Evolutionary conservation across 2,113 vertebrate genomes (phyloP).

Genomic region (Emydura subglobosa): DNA sequence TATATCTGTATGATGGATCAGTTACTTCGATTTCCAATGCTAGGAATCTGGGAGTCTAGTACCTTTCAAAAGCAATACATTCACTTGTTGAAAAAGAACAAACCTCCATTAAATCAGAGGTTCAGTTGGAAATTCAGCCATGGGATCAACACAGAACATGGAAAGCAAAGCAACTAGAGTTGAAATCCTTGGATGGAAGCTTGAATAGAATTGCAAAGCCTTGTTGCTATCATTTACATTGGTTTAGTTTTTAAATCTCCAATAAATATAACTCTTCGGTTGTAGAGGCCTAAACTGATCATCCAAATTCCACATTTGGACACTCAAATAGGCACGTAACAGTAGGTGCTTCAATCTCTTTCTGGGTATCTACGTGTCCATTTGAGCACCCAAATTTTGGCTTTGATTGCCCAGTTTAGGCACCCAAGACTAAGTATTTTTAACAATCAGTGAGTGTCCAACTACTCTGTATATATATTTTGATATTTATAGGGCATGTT

Average conservation of each 20-base stretch:
- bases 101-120: constrained; percentile 6
- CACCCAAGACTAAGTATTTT: neutral
- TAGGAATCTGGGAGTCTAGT: constrained; percentile 66
- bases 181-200: constrained; percentile 20
- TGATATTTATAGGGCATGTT: neutral
- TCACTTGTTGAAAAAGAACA: constrained; percentile 42
- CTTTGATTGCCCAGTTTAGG: neutral
- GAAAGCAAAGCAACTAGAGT: constrained; percentile 26
- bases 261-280: neutral
- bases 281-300: neutral
- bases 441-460: neutral
- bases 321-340: neutral
- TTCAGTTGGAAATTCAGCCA: constrained; percentile 39
- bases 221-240: neutral
- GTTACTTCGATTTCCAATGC: constrained; percentile 51
- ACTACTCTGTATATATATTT: neutral
- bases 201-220: neutral
- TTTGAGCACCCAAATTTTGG: rapidly evolving
- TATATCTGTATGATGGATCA: constrained; percentile 23
- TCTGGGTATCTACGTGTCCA: neutral
- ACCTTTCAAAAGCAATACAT: constrained; percentile 50
- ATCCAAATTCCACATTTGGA: neutral
- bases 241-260: neutral
- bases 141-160: constrained; percentile 9
- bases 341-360: neutral